A percentile compares a stretch with the other conserved stretches of the same genome.
Evolutionary conservation across 2,888 invertebrate species (phyloP).

Genomic region (Cremastobaeus sp.): DNA sequence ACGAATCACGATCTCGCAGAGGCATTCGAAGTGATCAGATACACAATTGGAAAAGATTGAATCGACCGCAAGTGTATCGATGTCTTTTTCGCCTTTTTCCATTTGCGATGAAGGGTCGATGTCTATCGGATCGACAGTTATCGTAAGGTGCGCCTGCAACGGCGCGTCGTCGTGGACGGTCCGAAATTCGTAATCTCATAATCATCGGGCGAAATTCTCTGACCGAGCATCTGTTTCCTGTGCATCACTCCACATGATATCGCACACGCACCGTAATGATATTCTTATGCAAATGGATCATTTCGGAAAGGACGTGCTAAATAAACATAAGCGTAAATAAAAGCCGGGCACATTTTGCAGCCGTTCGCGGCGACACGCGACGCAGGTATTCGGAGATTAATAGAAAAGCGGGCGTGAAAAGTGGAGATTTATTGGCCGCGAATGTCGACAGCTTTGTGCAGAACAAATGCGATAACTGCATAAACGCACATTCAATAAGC

Average conservation of each 20-base stretch:
- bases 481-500: conserved; percentile 17
- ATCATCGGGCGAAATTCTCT: conserved; percentile 43
- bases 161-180: conserved; percentile 16
- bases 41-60: conserved; percentile 10
- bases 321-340: conserved; percentile 12
- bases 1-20: no score
- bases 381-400: no score
- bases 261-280: conserved; percentile 33
- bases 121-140: conserved; percentile 43
- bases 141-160: conserved; percentile 37
- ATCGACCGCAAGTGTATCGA: background rate
- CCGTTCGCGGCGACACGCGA: no score
- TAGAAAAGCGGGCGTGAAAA: no score
- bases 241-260: conserved; percentile 38
- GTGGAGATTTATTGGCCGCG: background rate
- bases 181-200: conserved; percentile 57
- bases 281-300: conserved; percentile 49
- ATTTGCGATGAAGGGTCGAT: conserved; percentile 19
- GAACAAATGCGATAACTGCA: no score
- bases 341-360: no score
- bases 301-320: conserved; percentile 16
- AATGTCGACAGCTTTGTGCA: no score
- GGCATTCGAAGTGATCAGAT: conserved; percentile 38
- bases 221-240: conserved; percentile 60
- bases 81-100: conserved; percentile 11